phyloP scores from a whole-genome alignment of 1,140 invertebrate species.

The Drosophila dunni region DNA sequence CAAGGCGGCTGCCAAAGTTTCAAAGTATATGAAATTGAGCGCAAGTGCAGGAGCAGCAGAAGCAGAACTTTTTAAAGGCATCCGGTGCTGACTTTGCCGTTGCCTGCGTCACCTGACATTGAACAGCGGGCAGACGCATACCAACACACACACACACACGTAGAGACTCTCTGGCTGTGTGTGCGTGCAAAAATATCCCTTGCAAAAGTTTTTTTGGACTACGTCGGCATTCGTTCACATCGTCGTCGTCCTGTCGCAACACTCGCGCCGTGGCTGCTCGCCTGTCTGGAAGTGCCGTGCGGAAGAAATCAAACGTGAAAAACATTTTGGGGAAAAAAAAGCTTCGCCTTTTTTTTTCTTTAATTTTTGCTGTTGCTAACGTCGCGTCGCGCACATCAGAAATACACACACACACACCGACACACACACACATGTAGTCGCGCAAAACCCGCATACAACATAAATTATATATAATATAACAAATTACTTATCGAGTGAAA shows the following conservation, averaged over 20 bases:
- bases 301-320: constrained; percentile 43
- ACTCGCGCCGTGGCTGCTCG: constrained; percentile 76
- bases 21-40: constrained; percentile 57
- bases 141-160: constrained; percentile 27
- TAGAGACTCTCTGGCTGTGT: constrained; percentile 13
- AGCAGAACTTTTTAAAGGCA: constrained; percentile 39
- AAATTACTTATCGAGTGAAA: constrained; percentile 22
- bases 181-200: constrained; percentile 68
- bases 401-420: constrained; percentile 15
- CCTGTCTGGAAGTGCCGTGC: constrained; percentile 79
- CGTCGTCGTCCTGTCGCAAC: constrained; percentile 46
- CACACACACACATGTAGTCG: no score
- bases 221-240: constrained; percentile 57
- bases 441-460: constrained; percentile 36
- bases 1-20: constrained; percentile 44
- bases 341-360: constrained; percentile 42
- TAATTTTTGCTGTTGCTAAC: constrained; percentile 47
- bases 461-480: constrained; percentile 32
- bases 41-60: constrained; percentile 54
- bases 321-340: constrained; percentile 34
- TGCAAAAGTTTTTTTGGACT: constrained; percentile 60
- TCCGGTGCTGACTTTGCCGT: constrained; percentile 23
- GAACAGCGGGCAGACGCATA: constrained; percentile 61
- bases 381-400: constrained; percentile 27
- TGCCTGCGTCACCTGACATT: constrained; percentile 81